These are phyloP conservation scores for Melanostoma scalare DNA, from an alignment of 2,888 invertebrate species.

Conservation along the genomic window DNA sequence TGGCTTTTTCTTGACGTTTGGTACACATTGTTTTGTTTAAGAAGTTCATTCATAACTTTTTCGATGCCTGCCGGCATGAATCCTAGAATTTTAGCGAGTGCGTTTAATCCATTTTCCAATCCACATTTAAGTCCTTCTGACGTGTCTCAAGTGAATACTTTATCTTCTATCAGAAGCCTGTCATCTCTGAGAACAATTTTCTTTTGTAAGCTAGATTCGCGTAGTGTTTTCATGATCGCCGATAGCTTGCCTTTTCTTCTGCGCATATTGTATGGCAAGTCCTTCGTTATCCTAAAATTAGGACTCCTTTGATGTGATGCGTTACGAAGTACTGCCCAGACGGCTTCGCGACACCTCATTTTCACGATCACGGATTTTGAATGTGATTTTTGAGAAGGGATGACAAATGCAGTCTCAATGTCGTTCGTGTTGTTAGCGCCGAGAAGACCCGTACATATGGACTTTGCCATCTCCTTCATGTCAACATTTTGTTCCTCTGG, in stretches of 20 bases:
- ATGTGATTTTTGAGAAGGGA: neutral
- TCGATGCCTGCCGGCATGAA: too few relatives aligned
- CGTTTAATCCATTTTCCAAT: too few relatives aligned
- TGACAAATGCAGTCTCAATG: neutral
- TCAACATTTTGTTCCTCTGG: too few relatives aligned
- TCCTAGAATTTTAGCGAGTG: too few relatives aligned
- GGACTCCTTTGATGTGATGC: neutral
- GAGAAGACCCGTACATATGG: too few relatives aligned
- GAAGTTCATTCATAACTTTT: too few relatives aligned
- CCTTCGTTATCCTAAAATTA: neutral
- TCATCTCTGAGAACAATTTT: neutral
- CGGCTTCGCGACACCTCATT: constrained; percentile 7
- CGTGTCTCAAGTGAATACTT: neutral
- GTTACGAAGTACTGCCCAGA: constrained; percentile 10
- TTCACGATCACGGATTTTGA: neutral
- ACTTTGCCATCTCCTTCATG: too few relatives aligned
- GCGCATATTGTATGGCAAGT: constrained; percentile 4
- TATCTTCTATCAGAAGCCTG: neutral
- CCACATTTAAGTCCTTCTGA: neutral
- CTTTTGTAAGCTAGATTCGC: neutral
- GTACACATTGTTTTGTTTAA: too few relatives aligned
- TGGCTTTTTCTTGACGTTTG: too few relatives aligned
- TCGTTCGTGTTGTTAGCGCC: too few relatives aligned
- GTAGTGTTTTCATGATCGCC: constrained; percentile 7
- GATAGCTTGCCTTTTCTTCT: neutral